Evolutionary conservation across 2,888 invertebrate genomes (phyloP).

Genomic region (Thumatha senex): DNA sequence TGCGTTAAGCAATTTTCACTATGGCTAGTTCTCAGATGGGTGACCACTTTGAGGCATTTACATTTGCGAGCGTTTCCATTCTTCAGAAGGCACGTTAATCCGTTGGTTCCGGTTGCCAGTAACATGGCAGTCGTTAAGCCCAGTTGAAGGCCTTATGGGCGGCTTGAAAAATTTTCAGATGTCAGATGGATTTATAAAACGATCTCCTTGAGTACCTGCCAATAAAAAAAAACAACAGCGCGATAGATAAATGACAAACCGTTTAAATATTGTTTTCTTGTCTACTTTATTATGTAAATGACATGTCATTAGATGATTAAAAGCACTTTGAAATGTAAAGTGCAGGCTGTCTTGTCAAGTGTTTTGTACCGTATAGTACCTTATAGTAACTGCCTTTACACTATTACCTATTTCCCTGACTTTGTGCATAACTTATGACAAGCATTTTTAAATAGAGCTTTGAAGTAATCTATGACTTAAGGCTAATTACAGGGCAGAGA

Average conservation of each 20-base stretch:
- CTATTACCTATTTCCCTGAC: not conserved
- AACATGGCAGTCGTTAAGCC: no score
- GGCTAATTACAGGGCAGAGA: not conserved
- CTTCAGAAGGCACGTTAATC: no score
- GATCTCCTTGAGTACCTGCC: no score
- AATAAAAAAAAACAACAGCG: not conserved
- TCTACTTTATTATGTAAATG: conserved; percentile 44
- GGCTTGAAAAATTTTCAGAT: no score
- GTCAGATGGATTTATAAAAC: not conserved
- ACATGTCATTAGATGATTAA: conserved; percentile 30
- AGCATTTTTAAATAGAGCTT: not conserved
- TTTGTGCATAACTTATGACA: conserved; percentile 5
- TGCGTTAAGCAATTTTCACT: no score
- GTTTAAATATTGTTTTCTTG: conserved; percentile 24
- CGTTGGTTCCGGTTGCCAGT: no score
- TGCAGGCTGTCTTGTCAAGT: conserved; percentile 9
- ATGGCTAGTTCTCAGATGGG: no score
- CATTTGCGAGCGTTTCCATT: no score
- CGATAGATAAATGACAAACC: conserved; percentile 7
- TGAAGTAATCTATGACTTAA: not conserved
- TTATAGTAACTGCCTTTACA: not conserved
- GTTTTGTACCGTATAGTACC: conserved; percentile 2
- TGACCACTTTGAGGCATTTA: no score
- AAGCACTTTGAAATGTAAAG: conserved; percentile 21
- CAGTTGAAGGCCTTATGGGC: no score